These are phyloP conservation scores for Callospermophilus lateralis DNA, from an alignment of 2,113 vertebrate species.

Conservation along the genomic window DNA sequence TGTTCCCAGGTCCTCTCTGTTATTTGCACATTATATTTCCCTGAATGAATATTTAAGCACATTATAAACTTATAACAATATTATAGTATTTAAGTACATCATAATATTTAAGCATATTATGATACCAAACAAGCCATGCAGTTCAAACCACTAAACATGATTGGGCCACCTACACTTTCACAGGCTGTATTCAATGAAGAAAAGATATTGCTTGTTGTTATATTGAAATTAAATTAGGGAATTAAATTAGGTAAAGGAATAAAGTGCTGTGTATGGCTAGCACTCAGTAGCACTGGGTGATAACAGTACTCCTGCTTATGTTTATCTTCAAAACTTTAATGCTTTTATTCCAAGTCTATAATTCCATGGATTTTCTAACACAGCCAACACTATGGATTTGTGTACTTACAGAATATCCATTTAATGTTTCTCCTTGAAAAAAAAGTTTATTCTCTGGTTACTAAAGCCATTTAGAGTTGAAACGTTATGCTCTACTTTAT, in stretches of 20 bases:
- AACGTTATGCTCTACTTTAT: not conserved
- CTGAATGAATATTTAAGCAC: not conserved
- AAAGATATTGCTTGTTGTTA: not conserved
- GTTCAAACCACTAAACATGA: not conserved
- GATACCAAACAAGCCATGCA: not conserved
- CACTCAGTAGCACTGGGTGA: not conserved
- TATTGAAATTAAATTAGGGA: not conserved
- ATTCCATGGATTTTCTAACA: not conserved
- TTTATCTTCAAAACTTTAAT: not conserved
- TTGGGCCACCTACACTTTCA: not conserved
- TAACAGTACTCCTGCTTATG: not conserved
- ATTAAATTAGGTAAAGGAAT: not conserved
- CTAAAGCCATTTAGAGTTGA: not conserved
- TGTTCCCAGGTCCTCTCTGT: not conserved
- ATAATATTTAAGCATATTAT: not conserved
- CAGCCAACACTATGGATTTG: not conserved
- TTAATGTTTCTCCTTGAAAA: not conserved
- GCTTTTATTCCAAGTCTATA: not conserved
- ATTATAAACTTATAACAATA: not conserved
- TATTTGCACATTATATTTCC: not conserved
- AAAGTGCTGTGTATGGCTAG: not conserved
- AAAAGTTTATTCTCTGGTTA: not conserved
- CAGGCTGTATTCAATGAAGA: not conserved
- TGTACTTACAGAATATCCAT: not conserved
- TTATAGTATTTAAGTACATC: not conserved